A percentile compares a stretch with the other conserved stretches of the same genome.
Evolutionary conservation across 2,797 vertebrate species (phyloP).

Genomic region (Choloepus didactylus): DNA sequence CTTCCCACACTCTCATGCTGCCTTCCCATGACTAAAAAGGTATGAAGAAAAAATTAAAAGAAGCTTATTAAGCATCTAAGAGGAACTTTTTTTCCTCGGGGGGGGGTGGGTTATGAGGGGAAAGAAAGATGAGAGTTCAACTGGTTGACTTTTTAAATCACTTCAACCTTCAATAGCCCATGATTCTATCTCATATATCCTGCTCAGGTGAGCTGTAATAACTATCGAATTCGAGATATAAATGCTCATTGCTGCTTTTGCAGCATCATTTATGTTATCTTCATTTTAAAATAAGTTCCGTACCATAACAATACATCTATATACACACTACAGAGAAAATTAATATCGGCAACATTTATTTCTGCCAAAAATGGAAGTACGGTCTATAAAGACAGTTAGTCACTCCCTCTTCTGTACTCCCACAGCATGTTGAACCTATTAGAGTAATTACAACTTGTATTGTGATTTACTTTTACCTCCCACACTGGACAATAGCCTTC

Average conservation of each 20-base stretch:
- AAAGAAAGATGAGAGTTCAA: background rate
- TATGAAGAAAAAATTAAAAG: background rate
- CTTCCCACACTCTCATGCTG: background rate
- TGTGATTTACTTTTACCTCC: background rate
- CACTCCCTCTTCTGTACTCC: background rate
- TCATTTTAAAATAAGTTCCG: slow-evolving; percentile 39
- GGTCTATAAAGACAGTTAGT: background rate
- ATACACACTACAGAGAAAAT: background rate
- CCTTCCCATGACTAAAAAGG: background rate
- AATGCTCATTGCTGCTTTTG: background rate
- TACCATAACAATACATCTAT: background rate
- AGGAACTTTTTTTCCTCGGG: background rate
- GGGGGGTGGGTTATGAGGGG: background rate
- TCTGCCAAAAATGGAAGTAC: slow-evolving; percentile 31
- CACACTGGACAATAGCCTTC: background rate
- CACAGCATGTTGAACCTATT: background rate
- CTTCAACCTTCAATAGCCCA: background rate
- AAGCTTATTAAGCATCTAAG: background rate
- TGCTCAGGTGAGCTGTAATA: background rate
- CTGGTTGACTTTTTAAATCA: background rate
- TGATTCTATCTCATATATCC: background rate
- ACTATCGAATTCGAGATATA: background rate
- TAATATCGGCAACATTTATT: slow-evolving; percentile 28
- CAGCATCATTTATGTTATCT: background rate
- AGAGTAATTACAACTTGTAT: background rate